Evolutionary conservation across 2,888 invertebrate genomes (phyloP).

Genomic region (Lordiphosa fenestrarum): DNA sequence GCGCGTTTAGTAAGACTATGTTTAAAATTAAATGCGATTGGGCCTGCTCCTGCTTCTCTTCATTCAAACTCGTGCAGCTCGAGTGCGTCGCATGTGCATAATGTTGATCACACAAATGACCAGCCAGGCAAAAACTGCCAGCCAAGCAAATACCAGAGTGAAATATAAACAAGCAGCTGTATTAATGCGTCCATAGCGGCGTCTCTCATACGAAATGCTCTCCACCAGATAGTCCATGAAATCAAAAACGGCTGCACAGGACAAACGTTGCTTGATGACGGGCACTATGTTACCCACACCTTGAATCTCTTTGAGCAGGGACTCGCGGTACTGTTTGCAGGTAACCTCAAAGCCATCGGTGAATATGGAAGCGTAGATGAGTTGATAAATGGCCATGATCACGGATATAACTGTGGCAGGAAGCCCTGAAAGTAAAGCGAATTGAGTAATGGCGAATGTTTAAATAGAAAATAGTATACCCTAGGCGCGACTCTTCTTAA

Average conservation of each 20-base stretch:
- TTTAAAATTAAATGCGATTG: slow-evolving; percentile 35
- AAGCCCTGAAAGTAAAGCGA: slow-evolving; percentile 81
- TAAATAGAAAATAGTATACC: too few species aligned
- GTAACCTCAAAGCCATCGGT: slow-evolving; percentile 88
- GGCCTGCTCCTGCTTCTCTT: slow-evolving; percentile 15
- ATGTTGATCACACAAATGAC: slow-evolving; percentile 82
- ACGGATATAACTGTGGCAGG: slow-evolving; percentile 84
- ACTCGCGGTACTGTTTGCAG: slow-evolving; percentile 88
- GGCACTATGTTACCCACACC: slow-evolving; percentile 79
- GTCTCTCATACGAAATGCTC: slow-evolving; percentile 83
- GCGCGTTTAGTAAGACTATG: slow-evolving; percentile 19
- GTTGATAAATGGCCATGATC: slow-evolving; percentile 84
- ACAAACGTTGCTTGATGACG: slow-evolving; percentile 82
- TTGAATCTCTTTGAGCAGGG: slow-evolving; percentile 83
- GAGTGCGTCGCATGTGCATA: slow-evolving; percentile 80
- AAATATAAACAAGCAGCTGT: slow-evolving; percentile 86
- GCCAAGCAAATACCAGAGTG: slow-evolving; percentile 84
- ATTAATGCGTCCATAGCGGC: slow-evolving; percentile 86
- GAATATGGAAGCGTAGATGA: slow-evolving; percentile 85
- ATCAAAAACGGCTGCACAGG: slow-evolving; percentile 88
- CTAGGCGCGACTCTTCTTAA: too few species aligned
- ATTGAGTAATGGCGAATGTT: too few species aligned
- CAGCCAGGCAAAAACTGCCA: slow-evolving; percentile 83
- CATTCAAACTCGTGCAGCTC: slow-evolving; percentile 71
- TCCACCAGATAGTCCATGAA: slow-evolving; percentile 92